Conservation (phyloP, 2,888 invertebrate species). For the Nephrotoma guestfalica region DNA sequence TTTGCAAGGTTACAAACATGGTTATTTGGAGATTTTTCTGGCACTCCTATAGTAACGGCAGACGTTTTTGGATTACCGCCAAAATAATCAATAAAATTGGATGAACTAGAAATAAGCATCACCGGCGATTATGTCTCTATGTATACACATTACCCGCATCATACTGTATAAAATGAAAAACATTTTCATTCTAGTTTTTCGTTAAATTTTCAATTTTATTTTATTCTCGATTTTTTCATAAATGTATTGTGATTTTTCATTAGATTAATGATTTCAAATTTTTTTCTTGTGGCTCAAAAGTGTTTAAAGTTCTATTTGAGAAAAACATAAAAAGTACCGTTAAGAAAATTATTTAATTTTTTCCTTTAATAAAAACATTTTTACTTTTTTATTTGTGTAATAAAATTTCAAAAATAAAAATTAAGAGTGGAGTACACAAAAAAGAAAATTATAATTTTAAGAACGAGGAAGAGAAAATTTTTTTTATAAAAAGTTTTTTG, state of each 20-base stretch:
- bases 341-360: background rate
- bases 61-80: no score
- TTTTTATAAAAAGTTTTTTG: background rate
- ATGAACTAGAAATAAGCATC: no score
- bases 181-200: background rate
- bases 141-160: background rate
- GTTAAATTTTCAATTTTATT: background rate
- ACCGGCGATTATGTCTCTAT: background rate
- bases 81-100: no score
- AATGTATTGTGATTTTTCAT: background rate
- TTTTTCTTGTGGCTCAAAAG: background rate
- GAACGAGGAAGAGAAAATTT: background rate
- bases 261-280: background rate
- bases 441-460: background rate
- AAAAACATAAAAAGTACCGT: background rate
- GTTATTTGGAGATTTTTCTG: no score
- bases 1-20: no score
- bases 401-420: background rate
- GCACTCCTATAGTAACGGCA: no score
- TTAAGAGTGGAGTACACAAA: background rate
- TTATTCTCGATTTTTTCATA: background rate
- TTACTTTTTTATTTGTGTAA: background rate
- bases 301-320: background rate
- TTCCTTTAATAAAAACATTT: background rate
- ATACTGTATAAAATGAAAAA: background rate